Percentiles rank a stretch among this genome's conserved stretches.
These are phyloP conservation scores for Strongylocentrotus purpuratus DNA, from an alignment of 35 echinoderm and acorn worm species.

Conservation along the genomic window DNA sequence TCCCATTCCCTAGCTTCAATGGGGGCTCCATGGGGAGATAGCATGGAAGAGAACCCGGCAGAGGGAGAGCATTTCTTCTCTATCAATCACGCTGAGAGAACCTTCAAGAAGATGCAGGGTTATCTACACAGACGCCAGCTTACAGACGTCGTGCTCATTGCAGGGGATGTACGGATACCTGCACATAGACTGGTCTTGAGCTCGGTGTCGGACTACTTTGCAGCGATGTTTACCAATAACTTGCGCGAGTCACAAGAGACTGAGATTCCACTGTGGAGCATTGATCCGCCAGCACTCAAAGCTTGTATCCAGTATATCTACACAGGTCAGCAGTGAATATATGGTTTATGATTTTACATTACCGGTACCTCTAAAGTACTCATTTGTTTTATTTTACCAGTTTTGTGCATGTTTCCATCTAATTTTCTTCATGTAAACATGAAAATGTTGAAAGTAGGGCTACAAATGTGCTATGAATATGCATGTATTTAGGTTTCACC, in stretches of 20 bases:
- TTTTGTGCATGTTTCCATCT: too few species aligned
- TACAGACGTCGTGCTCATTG: slow-evolving; percentile 84
- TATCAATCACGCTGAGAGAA: slow-evolving; percentile 86
- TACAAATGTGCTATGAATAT: too few species aligned
- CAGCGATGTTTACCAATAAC: slow-evolving; percentile 96
- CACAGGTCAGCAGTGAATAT: slow-evolving; percentile 64
- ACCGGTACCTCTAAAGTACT: neutral
- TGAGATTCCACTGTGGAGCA: slow-evolving; percentile 76
- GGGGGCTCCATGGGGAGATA: slow-evolving; percentile 41
- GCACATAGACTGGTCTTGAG: slow-evolving; percentile 90
- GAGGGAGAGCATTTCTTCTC: slow-evolving; percentile 92
- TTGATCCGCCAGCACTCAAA: slow-evolving; percentile 83
- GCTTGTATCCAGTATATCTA: slow-evolving; percentile 97
- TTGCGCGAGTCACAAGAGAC: slow-evolving; percentile 73
- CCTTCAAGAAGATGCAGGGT: slow-evolving; percentile 89
- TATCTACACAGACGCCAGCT: slow-evolving; percentile 69
- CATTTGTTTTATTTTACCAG: neutral
- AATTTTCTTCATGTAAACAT: too few species aligned
- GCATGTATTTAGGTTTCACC: too few species aligned
- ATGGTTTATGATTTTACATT: neutral
- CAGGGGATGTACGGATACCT: slow-evolving; percentile 79
- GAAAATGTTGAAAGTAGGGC: too few species aligned
- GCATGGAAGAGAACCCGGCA: slow-evolving; percentile 54
- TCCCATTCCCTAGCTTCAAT: neutral
- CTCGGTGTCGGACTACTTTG: slow-evolving; percentile 99